These are phyloP conservation scores for Drymonia ruficornis DNA, from an alignment of 2,888 invertebrate genomes.

Conservation along the genomic window DNA sequence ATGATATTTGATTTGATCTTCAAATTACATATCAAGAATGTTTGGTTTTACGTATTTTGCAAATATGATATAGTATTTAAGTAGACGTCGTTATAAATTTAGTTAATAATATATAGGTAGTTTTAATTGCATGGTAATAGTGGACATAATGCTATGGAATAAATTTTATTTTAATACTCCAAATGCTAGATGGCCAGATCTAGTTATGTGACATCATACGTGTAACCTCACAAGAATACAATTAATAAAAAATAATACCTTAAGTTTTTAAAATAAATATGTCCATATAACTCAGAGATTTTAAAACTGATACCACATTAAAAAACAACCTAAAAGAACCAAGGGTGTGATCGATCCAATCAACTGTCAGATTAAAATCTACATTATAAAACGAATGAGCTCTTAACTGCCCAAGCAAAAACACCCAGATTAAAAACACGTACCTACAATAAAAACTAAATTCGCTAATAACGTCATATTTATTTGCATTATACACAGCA, in stretches of 20 bases:
- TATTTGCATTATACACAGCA: constrained; percentile 33
- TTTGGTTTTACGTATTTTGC: constrained; percentile 16
- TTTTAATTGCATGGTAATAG: no score
- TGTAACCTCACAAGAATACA: not conserved
- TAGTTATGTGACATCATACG: no score
- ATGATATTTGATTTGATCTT: not conserved
- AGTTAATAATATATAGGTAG: no score
- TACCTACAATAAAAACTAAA: constrained; percentile 21
- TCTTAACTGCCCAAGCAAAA: constrained; percentile 19
- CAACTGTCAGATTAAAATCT: constrained; percentile 40
- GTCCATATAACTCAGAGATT: constrained; percentile 4
- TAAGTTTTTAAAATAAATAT: not conserved
- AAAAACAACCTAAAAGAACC: constrained; percentile 14
- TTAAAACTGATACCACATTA: constrained; percentile 12
- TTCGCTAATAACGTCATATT: constrained; percentile 27
- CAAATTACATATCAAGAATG: not conserved
- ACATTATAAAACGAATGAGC: constrained; percentile 26
- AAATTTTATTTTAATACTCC: no score
- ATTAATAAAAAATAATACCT: not conserved
- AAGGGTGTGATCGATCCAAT: constrained; percentile 30
- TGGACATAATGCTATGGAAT: no score
- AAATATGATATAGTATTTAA: constrained; percentile 21
- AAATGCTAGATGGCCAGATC: no score
- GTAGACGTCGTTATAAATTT: no score
- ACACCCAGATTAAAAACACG: constrained; percentile 15